Base-by-base conservation (phyloP, 2,888 invertebrate species). In the Pilophorus perplexus region DNA sequence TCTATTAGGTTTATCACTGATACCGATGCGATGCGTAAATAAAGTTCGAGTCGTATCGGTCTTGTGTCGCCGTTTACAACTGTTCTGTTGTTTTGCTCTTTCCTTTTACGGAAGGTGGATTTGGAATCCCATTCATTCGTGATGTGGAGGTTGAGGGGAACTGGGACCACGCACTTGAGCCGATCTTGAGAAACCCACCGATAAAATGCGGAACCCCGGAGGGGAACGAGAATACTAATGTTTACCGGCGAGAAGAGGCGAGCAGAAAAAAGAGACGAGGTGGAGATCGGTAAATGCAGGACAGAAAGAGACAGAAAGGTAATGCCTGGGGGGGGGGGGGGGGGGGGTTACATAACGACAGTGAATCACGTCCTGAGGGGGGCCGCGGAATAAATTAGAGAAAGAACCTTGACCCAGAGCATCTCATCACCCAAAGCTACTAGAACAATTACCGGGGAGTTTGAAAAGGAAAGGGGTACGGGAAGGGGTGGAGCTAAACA, bases 371-470 rank as follows among this genome's bases (percentile, higher is more conserved):
- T 59, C 59, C 59, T 23, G 33, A n/a, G 40, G 28, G 40, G 40
- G 3, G 59, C 42, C 59, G 59, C 59, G 42, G 59, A 59, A 59
- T 59, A 59, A 59, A 59, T 59, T 59, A 59, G 59, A 59, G 59
- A 59, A 59, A 59, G 59, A 59, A 59, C 59, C 55, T 55, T 59
- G 59, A 59, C 59, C 59, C 42, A 59, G 59, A 59, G 42, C 40
- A 59, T 59, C 59, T 59, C 59, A 59, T 59, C 42, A 59, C 59
- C 28, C n/a, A 28, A 52, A 52, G 52, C 52, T 52, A 28, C 14
- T 52, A 25, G 52, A 52, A 52, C 52, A 52, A 52, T 52, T 52
- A 52, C 52, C 22, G 48, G 48, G 42, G 14, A 6, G 22, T 8
- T 20, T 20, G 48, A 20, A 16, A 16, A 16, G 6, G 12, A 16